phyloP scores from a whole-genome alignment of 2,113 vertebrate species.

The Anthoscopus minutus region DNA sequence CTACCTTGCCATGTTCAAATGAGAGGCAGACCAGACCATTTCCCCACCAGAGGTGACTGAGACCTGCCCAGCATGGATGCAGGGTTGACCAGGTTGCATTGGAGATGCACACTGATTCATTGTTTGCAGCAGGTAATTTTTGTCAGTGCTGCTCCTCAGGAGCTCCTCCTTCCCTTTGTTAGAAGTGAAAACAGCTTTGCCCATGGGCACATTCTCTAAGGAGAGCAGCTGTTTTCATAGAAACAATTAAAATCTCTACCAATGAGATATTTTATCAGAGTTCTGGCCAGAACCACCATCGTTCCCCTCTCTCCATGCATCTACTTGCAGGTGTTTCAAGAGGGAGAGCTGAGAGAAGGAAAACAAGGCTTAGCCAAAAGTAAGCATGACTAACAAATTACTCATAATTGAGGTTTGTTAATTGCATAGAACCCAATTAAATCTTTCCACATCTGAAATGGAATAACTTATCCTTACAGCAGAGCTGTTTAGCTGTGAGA shows the following conservation, averaged over 20 bases:
- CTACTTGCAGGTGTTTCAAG: constrained; percentile 45
- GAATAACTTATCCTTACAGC: constrained; percentile 52
- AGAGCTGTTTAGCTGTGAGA: not conserved
- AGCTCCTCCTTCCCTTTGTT: no score
- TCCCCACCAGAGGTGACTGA: not conserved
- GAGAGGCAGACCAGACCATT: not conserved
- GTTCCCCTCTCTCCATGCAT: not conserved
- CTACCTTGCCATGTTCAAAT: not conserved
- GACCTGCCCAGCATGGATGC: not conserved
- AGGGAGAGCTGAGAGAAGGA: constrained; percentile 17
- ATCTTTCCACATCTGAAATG: constrained; percentile 47
- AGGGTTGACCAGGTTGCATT: not conserved
- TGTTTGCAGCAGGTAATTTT: constrained; percentile 22
- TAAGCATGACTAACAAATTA: constrained; percentile 54
- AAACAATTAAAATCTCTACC: constrained; percentile 19
- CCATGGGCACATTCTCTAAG: not conserved
- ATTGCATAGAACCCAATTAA: constrained; percentile 55
- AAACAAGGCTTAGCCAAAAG: constrained; percentile 29
- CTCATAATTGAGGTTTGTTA: constrained; percentile 55
- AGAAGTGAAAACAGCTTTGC: constrained; percentile 1
- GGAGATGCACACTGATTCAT: not conserved
- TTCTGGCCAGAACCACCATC: not conserved
- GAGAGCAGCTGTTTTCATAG: constrained; percentile 46
- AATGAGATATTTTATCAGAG: constrained; percentile 27
- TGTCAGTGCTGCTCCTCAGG: not conserved